Base-by-base conservation (phyloP, 2,888 invertebrate genomes). In the Pristionchus japonicus region DNA sequence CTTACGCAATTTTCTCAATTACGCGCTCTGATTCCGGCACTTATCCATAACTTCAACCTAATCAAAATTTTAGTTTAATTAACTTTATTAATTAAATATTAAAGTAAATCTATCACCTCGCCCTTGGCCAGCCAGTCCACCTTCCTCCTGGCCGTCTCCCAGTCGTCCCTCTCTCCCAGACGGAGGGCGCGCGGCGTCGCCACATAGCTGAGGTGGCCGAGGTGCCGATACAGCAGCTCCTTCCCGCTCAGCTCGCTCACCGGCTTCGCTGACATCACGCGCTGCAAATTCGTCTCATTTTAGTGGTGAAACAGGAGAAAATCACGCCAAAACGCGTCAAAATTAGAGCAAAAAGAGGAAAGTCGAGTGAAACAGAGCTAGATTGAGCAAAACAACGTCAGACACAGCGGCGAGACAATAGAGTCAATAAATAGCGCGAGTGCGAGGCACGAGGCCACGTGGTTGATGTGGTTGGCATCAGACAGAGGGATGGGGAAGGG, bases 201-300 rank as follows among this genome's bases (percentile, higher is more conserved):
- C 67, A 94, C 89, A 13, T 91, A 89, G 1, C 90, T 91, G 82
- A 91, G 89, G 17, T 90, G 82, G 40, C 91, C 90, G 82, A 94
- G 91, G 83, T 92, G 91, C 52, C 92, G 90, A 90, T 94, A 94
- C 74, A 94, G 91, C 31, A 93, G 90, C 88, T 94, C 94, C 89
- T 94, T 94, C 88, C 94, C 94, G 67, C 92, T 90, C 84, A 92
- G 90, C 84, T 94, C 94, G 88, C 92, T 93, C 34, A 94, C 92
- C 43, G 94, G 93, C 89, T 94, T 94, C 37, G 94, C 94, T 52
- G 94, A 94, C 94, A 94, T 94, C n/a, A n/a, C n/a, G n/a, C n/a
- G n/a, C 82, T 49, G 15, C 15, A 49, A 85, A 57, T 57, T 15
- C 13, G n/a, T 20, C 57, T 23, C 57, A 11, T n/a, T 23, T 57